Evolutionary conservation across 2,888 invertebrate species (phyloP).

Genomic region (Synergus japonicus): DNA sequence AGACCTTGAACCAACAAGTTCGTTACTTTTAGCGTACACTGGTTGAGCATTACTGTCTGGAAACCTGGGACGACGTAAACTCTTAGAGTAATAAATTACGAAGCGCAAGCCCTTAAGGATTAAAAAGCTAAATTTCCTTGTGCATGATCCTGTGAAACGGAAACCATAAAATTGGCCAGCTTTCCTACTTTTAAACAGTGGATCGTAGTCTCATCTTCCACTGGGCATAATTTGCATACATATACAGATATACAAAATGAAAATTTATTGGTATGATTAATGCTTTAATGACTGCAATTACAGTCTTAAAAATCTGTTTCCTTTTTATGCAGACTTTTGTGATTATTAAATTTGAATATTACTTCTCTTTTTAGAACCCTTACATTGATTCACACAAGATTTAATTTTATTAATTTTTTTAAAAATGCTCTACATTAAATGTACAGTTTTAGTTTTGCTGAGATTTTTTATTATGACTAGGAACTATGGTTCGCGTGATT

Average conservation of each 20-base stretch:
- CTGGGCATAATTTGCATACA: background rate
- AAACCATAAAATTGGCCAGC: conserved; percentile 11
- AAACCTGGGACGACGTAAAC: conserved; percentile 1
- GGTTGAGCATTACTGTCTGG: conserved; percentile 14
- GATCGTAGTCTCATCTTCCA: background rate
- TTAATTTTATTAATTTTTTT: no score
- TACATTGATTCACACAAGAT: no score
- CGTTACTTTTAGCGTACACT: conserved; percentile 21
- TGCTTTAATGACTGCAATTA: background rate
- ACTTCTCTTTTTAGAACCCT: background rate
- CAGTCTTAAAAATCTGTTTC: background rate
- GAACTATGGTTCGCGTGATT: no score
- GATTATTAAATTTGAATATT: background rate
- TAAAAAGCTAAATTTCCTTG: conserved; percentile 38
- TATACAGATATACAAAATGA: background rate
- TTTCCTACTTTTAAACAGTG: conserved; percentile 25
- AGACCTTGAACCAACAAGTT: conserved; percentile 17
- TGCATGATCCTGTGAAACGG: conserved; percentile 30
- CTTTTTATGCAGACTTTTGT: background rate
- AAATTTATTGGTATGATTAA: background rate
- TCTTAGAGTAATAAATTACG: conserved; percentile 21
- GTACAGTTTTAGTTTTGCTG: no score
- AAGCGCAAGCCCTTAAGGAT: conserved; percentile 20
- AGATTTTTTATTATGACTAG: no score
- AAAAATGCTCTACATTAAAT: no score